phyloP scores from a whole-genome alignment of 2,797 vertebrate genomes.

The Steatocranus sp. region DNA sequence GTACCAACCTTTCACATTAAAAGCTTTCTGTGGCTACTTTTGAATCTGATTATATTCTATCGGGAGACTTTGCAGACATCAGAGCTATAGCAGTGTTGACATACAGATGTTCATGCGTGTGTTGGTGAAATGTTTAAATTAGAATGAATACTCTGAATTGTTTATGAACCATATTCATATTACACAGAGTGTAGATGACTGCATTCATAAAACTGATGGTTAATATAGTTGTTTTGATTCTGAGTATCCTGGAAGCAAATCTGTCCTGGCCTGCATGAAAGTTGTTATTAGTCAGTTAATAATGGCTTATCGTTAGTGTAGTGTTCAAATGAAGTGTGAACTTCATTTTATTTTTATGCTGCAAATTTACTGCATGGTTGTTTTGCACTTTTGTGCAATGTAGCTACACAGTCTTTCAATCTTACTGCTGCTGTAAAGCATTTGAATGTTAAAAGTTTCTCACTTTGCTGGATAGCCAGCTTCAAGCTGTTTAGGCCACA shows the following conservation, averaged over 20 bases:
- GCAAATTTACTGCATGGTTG: not conserved
- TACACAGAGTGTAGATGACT: not conserved
- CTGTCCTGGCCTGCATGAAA: not conserved
- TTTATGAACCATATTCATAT: not conserved
- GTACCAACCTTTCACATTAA: not conserved
- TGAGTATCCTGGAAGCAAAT: not conserved
- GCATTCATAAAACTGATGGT: not conserved
- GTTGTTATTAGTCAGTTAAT: not conserved
- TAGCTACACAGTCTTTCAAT: not conserved
- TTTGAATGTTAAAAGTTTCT: not conserved
- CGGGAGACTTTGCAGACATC: not conserved
- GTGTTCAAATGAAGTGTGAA: not conserved
- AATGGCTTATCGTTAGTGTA: fast-evolving
- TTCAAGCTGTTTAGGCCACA: fast-evolving
- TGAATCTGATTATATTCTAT: not conserved
- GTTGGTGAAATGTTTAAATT: not conserved
- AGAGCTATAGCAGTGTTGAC: not conserved
- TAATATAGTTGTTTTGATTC: not conserved
- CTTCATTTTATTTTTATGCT: not conserved
- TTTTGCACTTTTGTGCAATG: not conserved
- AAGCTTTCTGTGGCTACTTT: not conserved
- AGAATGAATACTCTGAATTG: not conserved
- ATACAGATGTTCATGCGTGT: not conserved
- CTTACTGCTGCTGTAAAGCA: not conserved
- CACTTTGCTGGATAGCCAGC: fast-evolving